Base-by-base conservation (phyloP, 2,113 vertebrate species). In the Pterocles gutturalis region DNA sequence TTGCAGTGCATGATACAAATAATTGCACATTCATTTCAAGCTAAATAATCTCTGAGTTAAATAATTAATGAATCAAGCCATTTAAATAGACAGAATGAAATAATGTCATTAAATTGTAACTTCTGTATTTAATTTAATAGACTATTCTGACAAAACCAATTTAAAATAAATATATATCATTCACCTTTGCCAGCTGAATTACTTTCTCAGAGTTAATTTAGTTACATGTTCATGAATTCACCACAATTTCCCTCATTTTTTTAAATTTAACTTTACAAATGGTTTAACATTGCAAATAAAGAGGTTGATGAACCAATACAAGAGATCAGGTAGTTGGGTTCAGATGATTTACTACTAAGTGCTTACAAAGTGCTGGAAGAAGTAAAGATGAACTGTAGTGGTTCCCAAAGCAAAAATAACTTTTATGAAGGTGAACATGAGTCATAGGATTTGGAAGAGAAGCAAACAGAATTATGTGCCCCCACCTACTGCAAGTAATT, bases 381-480 rank as follows among this genome's bases (percentile, higher is more conserved):
- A 73, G 61, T 85, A 72, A 89, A 83, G 60, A 91, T 75, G 81
- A 85, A 77, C 46, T 55, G 33, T 34, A 96, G 94, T 70, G 75
- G 24, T 79, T 97, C 90, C 89, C 94, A 96, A 93, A 95, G 82
- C 82, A 97, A 94, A 96, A 93, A 95, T 96, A 94, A 90, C 55
- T 95, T 92, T 94, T 79, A 84, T 78, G 62, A 95, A 96, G 65
- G 80, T 96, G 93, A 93, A 60, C 45, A 71, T 87, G 82, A 94
- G 89, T 96, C 95, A 96, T 11, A 94, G 58, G 55, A 93, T 91
- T 89, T 94, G 66, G 76, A 89, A 89, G 31, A 94, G 89, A 96
- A 96, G 84, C 75, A 95, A 96, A 93, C 81, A 91, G 93, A 90
- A 80, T 91, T 95, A 91, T 79, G 46, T 83, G 78, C 60, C 94